Base-by-base conservation (phyloP, 2,797 vertebrate species). In the Gymnothorax reevesii region DNA sequence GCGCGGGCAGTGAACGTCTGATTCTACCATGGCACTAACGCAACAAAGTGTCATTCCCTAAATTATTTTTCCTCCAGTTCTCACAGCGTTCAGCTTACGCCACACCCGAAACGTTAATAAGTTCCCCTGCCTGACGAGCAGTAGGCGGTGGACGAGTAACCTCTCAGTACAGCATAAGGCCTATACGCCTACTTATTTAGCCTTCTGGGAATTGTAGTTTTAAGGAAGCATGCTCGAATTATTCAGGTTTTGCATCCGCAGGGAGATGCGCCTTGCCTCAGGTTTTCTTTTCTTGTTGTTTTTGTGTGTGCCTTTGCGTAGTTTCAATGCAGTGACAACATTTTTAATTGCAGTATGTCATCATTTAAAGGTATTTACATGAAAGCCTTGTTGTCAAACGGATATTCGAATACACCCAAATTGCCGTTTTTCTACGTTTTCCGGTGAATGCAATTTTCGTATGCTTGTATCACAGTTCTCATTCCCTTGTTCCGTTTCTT, bases 51-150 rank as follows among this genome's bases (percentile, higher is more conserved):
- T 62, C 83, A 33, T 49, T 84, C 82, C 27, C 15, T 55, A 57
- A 27, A 57, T 83, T 22, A 27, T 60, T 83, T 54, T 83, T 49
- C 25, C 49, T 83, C 10, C 9, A 84, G 66, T 25, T 84, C 22
- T 80, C 80, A 59, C 62, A 82, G 10, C 80, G 55, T 71, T 83
- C 33, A 60, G 66, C 54, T 54, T 80, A 82, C 57, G 83, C 88
- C 90, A 88, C 87, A 87, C 89, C 89, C 89, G 84, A 75, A 83
- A n/a, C 87, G 59, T 83, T 86, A 79, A 82, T 22, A 88, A 87
- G 89, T 89, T 89, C 85, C 83, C 84, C 85, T 83, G 87, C 87
- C 85, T 83, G 89, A 89, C 85, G 88, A 90, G 86, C 86, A 88
- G 84, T 79, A 89, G 79, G 86, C 82, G 83, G 87, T 82, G 2